Evolutionary conservation across 2,113 vertebrate species (phyloP).

Genomic region (Seriola dumerili): DNA sequence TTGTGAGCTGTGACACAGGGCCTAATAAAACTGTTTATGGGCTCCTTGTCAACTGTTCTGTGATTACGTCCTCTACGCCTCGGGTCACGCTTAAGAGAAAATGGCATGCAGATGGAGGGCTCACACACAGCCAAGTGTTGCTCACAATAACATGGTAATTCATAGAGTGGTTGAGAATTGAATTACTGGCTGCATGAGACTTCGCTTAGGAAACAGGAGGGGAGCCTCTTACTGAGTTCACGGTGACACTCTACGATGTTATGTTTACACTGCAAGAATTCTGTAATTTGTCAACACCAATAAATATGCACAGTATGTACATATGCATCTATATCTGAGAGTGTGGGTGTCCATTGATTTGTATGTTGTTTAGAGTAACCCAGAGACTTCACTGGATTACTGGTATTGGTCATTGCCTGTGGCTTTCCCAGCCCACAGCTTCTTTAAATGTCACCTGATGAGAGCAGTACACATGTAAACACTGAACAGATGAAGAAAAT

Average conservation of each 20-base stretch:
- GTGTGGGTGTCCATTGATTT: no score
- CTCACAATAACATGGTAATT: slow-evolving; percentile 43
- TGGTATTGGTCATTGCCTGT: not conserved
- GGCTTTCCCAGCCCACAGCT: not conserved
- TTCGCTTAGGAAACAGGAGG: slow-evolving; percentile 28
- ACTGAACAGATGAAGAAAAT: no score
- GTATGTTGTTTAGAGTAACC: no score
- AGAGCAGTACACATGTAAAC: no score
- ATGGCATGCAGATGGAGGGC: slow-evolving; percentile 54
- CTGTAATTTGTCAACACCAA: not conserved
- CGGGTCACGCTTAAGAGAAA: slow-evolving; percentile 45
- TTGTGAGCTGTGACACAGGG: slow-evolving; percentile 8
- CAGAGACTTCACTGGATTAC: not conserved
- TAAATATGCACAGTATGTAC: not conserved
- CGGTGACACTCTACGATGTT: not conserved
- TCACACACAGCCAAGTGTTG: slow-evolving; percentile 28
- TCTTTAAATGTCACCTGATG: not conserved
- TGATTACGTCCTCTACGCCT: slow-evolving; percentile 43
- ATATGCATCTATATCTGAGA: not conserved
- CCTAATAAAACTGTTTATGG: slow-evolving; percentile 63
- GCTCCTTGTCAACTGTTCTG: slow-evolving; percentile 43
- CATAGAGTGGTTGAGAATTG: slow-evolving; percentile 23
- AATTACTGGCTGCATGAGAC: slow-evolving; percentile 39
- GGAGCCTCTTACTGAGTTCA: slow-evolving; percentile 5
- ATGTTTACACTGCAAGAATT: not conserved